Conservation (phyloP, 2,113 vertebrate genomes). For the Semicossyphus pulcher region DNA sequence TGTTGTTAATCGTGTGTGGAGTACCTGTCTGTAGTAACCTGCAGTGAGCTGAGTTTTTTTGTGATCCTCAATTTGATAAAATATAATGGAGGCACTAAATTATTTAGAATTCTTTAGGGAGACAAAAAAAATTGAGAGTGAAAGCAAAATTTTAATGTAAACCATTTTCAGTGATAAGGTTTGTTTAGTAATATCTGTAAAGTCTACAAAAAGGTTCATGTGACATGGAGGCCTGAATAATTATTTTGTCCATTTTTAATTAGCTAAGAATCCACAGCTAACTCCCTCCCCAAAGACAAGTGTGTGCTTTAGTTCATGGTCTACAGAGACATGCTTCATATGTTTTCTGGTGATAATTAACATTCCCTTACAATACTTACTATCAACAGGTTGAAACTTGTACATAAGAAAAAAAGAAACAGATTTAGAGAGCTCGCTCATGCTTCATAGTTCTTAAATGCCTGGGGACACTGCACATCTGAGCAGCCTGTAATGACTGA, state of each 20-base stretch:
- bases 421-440: neutral
- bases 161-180: neutral
- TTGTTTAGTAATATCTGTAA: neutral
- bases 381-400: too few species aligned
- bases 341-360: too few species aligned
- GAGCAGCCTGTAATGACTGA: too few species aligned
- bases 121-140: neutral
- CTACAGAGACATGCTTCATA: too few species aligned
- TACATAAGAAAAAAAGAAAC: neutral
- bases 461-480: too few species aligned
- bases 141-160: conserved; percentile 3
- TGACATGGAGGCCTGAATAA: too few species aligned
- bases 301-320: too few species aligned
- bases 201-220: too few species aligned
- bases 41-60: conserved; percentile 9
- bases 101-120: conserved; percentile 8
- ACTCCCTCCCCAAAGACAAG: too few species aligned
- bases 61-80: conserved; percentile 18
- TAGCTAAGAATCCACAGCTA: too few species aligned
- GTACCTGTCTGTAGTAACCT: conserved; percentile 26
- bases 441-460: neutral
- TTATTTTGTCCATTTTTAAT: too few species aligned
- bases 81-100: conserved; percentile 27
- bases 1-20: conserved; percentile 3
- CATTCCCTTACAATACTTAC: too few species aligned